Conservation (phyloP, 2,888 invertebrate genomes). For the Amiota communis region DNA sequence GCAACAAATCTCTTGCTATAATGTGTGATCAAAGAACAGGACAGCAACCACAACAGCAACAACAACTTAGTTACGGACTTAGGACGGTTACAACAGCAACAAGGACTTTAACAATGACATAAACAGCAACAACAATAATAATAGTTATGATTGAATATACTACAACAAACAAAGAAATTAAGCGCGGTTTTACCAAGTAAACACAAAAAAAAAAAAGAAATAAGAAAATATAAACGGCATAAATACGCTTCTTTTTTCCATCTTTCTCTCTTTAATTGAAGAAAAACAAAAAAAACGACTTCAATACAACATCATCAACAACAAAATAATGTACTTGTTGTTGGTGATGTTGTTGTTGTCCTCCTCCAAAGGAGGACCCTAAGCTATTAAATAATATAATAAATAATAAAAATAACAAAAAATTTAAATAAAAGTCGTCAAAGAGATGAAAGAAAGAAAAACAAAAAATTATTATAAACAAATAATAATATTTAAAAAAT, state of each 20-base stretch:
- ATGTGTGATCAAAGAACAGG: constrained; percentile 74
- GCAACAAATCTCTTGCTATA: constrained; percentile 76
- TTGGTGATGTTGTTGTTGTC: too few relatives aligned
- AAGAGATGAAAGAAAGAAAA: constrained; percentile 18
- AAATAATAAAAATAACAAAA: constrained; percentile 17
- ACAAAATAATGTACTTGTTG: neutral
- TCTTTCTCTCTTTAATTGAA: constrained; percentile 2
- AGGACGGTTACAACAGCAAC: constrained; percentile 28
- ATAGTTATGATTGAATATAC: constrained; percentile 1
- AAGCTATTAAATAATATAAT: constrained; percentile 8
- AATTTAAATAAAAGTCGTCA: constrained; percentile 20
- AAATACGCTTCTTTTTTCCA: neutral
- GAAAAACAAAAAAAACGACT: too few relatives aligned
- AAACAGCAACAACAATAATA: constrained; percentile 28
- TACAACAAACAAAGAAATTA: constrained; percentile 9
- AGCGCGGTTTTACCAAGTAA: constrained; percentile 44
- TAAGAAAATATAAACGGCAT: constrained; percentile 1
- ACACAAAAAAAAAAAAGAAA: neutral
- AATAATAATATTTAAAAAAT: constrained; percentile 39
- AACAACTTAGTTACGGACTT: constrained; percentile 34
- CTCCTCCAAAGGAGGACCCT: neutral
- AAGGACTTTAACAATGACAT: constrained; percentile 13
- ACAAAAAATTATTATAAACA: constrained; percentile 46
- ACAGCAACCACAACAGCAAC: constrained; percentile 34
- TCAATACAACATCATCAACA: neutral